Evolutionary conservation across 2,797 vertebrate species (phyloP).

Genomic region (Etheostoma perlongum): DNA sequence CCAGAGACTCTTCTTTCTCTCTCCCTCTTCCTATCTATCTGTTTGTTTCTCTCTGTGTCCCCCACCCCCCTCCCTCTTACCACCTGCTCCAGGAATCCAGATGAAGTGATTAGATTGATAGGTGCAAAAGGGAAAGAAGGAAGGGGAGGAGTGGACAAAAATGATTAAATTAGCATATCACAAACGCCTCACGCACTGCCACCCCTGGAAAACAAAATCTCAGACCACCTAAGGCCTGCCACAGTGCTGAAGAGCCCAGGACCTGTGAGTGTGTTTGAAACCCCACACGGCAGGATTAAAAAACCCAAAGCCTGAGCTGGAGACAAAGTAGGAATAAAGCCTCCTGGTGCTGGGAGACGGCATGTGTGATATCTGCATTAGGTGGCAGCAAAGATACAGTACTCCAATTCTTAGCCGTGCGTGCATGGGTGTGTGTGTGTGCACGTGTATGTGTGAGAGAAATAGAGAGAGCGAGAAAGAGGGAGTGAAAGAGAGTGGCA

Average conservation of each 20-base stretch:
- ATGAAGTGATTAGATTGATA: conserved; percentile 88
- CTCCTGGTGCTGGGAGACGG: conserved; percentile 63
- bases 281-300: conserved; percentile 72
- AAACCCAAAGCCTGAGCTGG: conserved; percentile 60
- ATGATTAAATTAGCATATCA: conserved; percentile 88
- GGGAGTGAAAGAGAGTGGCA: not conserved
- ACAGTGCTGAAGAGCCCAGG: conserved; percentile 63
- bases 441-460: fast-evolving
- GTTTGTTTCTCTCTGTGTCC: conserved; percentile 43
- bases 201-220: conserved; percentile 72
- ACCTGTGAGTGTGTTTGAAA: conserved; percentile 69
- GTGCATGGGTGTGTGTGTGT: not conserved
- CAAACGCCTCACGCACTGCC: conserved; percentile 70
- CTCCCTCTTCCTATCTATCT: conserved; percentile 17
- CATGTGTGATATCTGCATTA: conserved; percentile 85
- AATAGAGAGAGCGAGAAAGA: not conserved
- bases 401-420: conserved; percentile 44
- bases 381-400: conserved; percentile 90
- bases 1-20: conserved; percentile 33
- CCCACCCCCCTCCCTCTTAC: not conserved
- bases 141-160: conserved; percentile 78
- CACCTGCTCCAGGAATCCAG: conserved; percentile 75
- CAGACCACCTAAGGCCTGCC: conserved; percentile 50
- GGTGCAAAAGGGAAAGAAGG: conserved; percentile 72
- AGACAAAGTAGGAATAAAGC: conserved; percentile 73